Conservation (phyloP, 2,797 vertebrate genomes). For the Xiphorhynchus erythropygius region DNA sequence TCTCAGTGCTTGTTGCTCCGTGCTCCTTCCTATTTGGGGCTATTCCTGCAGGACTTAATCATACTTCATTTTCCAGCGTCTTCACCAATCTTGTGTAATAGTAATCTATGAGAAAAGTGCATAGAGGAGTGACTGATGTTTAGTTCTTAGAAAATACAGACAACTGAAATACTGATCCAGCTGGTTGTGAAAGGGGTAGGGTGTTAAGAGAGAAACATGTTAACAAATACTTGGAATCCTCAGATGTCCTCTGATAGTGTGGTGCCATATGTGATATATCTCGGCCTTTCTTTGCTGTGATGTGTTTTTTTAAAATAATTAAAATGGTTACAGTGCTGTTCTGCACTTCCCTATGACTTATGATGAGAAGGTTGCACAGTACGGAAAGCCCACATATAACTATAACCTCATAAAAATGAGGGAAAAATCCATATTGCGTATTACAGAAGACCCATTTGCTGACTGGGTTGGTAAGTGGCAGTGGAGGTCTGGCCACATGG, state of each 20-base stretch:
- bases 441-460: fast-evolving
- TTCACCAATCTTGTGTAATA: background rate
- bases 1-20: background rate
- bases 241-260: background rate
- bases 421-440: background rate
- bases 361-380: background rate
- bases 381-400: background rate
- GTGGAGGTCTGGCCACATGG: background rate
- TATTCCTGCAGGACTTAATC: background rate
- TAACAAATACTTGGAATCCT: background rate
- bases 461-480: background rate
- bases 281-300: background rate
- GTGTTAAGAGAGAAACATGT: background rate
- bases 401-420: background rate
- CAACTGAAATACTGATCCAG: background rate
- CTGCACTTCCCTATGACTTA: background rate
- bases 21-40: background rate
- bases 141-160: background rate
- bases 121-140: background rate
- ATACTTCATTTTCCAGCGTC: background rate
- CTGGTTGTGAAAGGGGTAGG: background rate
- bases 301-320: background rate
- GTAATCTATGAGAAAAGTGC: background rate
- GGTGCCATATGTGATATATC: background rate
- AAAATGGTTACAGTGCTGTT: background rate